Base-by-base conservation (phyloP, 2,113 vertebrate genomes). In the Lonchura striata region DNA sequence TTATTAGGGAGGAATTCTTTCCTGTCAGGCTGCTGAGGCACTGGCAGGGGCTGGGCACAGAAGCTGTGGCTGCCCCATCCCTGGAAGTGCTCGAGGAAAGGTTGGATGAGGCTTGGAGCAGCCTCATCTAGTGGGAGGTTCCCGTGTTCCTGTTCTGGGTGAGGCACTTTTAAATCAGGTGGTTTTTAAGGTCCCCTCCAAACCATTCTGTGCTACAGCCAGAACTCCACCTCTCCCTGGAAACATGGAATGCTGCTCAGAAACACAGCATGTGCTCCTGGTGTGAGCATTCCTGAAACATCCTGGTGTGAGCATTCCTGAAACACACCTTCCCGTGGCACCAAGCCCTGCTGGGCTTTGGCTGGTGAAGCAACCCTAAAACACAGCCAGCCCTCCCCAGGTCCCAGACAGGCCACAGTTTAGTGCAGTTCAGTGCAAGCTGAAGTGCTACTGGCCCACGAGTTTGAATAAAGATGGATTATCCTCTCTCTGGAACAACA, bases 351-450 rank as follows among this genome's bases (percentile, higher is more conserved):
- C 68, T 44, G 66, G 66, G 53, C 21, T 83, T 11, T 14, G 13
- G 33, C 16, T 64, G 35, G 35, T 64, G 35, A 49, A 92, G 56
- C 12, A 28, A 20, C 3, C 10, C 15, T 8, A 47, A 83, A 68
- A 53, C 0, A 4, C 1, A 4, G 52, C n/a, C 71, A 82, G 65
- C 11, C 8, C n/a, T 33, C 13, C 27, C 35, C 39, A 44, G 33
- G 61, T 18, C 15, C 56, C 70, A n/a, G 44, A 42, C 69, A 84
- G 69, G 42, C 30, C 31, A 20, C 7, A 46, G 31, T 11, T 57
- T 9, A 57, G 9, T 3, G 1, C 66, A 66, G 41, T 41, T 41
- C 19, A 30, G 56, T 0, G 2, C 1, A 2, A 88, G 59, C 56
- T 53, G 41, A 33, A 2, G 3, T 7, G 6, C 56, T 17, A 25